phyloP scores from a whole-genome alignment of 1,140 invertebrate genomes.

The Drosophila athabasca region DNA sequence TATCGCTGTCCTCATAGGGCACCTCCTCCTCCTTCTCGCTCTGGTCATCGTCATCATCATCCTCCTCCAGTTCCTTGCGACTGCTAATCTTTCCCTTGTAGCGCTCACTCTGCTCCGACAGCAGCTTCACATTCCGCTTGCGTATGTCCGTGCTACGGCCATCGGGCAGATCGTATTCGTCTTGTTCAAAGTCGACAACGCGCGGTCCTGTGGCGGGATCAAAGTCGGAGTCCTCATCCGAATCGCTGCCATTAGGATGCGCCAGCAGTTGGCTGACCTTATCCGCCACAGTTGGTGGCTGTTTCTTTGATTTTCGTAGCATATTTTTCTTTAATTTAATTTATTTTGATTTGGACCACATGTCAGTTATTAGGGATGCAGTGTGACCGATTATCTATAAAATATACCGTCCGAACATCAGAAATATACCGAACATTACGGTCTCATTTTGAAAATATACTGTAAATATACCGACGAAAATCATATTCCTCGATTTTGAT shows the following conservation, averaged over 20 bases:
- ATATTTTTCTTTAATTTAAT: slow-evolving; percentile 31
- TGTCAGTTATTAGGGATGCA: too few relatives aligned
- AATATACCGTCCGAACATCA: too few relatives aligned
- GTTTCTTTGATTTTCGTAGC: slow-evolving; percentile 67
- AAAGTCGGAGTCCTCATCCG: slow-evolving; percentile 54
- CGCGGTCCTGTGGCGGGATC: slow-evolving; percentile 63
- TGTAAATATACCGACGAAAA: too few relatives aligned
- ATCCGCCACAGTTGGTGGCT: slow-evolving; percentile 65
- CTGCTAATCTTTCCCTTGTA: slow-evolving; percentile 89
- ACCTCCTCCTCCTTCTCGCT: slow-evolving; percentile 39
- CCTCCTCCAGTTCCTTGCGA: slow-evolving; percentile 84
- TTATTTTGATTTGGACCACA: slow-evolving; percentile 25
- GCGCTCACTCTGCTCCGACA: slow-evolving; percentile 88
- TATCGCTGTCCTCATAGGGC: slow-evolving; percentile 71
- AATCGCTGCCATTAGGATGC: slow-evolving; percentile 69
- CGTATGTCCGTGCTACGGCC: slow-evolving; percentile 86
- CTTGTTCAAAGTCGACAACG: slow-evolving; percentile 83
- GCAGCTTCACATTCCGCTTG: slow-evolving; percentile 87
- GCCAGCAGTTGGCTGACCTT: slow-evolving; percentile 64
- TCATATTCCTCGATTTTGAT: too few relatives aligned
- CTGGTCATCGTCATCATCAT: slow-evolving; percentile 56
- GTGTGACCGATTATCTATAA: too few relatives aligned
- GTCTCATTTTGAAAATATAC: too few relatives aligned
- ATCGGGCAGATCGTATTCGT: slow-evolving; percentile 86
- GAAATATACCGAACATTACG: too few relatives aligned